These are phyloP conservation scores for Galerucella calmariensis DNA, from an alignment of 2,888 invertebrate genomes.

Conservation along the genomic window DNA sequence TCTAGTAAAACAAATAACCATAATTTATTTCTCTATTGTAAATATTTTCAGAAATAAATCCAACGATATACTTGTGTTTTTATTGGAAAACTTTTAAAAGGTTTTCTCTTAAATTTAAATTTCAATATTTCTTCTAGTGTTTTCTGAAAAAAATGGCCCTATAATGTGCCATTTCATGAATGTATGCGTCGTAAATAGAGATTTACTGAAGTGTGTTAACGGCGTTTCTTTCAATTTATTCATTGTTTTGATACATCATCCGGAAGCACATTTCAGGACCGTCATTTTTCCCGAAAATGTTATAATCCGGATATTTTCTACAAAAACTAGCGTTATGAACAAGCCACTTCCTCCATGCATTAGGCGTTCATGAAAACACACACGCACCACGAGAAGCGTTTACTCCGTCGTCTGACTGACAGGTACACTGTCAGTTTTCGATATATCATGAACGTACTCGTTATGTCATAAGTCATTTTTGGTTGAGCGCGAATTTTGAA, in stretches of 20 bases:
- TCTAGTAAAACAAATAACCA: no score
- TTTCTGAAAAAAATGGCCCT: not conserved
- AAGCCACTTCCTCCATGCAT: no score
- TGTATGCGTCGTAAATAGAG: conserved; percentile 2
- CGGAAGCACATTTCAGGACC: not conserved
- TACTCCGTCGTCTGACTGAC: no score
- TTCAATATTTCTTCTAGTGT: conserved; percentile 3
- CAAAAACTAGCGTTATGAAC: no score
- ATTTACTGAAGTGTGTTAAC: conserved; percentile 1
- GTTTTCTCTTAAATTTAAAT: not conserved
- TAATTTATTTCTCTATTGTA: no score
- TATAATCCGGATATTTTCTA: not conserved
- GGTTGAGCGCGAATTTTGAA: no score
- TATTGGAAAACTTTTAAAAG: not conserved
- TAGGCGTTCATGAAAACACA: no score
- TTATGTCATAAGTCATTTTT: no score
- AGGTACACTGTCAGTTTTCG: no score
- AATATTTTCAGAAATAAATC: no score
- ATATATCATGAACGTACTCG: no score
- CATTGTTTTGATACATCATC: not conserved
- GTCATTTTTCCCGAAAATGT: not conserved
- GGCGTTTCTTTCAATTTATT: not conserved
- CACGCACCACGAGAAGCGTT: no score
- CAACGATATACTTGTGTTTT: not conserved
- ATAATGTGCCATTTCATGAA: conserved; percentile 3